Percentiles rank a stretch among this genome's conserved stretches.
These are phyloP conservation scores for Rutilus rutilus DNA, from an alignment of 2,113 vertebrate genomes.

Conservation along the genomic window DNA sequence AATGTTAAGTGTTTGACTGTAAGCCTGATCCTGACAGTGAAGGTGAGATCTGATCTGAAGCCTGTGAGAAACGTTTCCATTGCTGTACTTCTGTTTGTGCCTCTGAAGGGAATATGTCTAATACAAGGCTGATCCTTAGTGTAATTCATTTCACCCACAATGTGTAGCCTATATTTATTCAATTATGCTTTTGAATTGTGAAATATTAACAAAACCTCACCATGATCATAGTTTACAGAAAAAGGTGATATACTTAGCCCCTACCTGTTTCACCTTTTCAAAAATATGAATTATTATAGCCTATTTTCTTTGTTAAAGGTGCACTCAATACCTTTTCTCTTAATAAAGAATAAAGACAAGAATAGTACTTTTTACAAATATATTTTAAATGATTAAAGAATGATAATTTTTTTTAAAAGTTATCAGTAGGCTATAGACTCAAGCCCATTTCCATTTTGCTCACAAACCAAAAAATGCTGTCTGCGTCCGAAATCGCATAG, in stretches of 20 bases:
- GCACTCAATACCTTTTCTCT: not conserved
- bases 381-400: not conserved
- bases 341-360: too few relatives aligned
- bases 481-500: too few relatives aligned
- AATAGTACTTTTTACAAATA: not conserved
- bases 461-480: not conserved
- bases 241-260: not conserved
- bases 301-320: not conserved
- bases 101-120: not conserved
- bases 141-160: not conserved
- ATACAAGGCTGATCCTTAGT: not conserved
- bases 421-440: not conserved
- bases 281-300: too few relatives aligned
- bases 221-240: not conserved
- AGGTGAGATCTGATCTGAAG: conserved; percentile 3
- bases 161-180: not conserved
- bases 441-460: not conserved
- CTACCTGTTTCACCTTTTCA: too few relatives aligned
- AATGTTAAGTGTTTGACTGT: not conserved
- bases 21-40: not conserved
- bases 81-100: not conserved
- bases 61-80: not conserved
- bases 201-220: not conserved
- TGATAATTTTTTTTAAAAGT: too few relatives aligned
- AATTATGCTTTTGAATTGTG: not conserved